Evolutionary conservation across 2,113 vertebrate species (phyloP), one percentile per base, ranked within the genome.

Genomic region (Perognathus longimembris): DNA sequence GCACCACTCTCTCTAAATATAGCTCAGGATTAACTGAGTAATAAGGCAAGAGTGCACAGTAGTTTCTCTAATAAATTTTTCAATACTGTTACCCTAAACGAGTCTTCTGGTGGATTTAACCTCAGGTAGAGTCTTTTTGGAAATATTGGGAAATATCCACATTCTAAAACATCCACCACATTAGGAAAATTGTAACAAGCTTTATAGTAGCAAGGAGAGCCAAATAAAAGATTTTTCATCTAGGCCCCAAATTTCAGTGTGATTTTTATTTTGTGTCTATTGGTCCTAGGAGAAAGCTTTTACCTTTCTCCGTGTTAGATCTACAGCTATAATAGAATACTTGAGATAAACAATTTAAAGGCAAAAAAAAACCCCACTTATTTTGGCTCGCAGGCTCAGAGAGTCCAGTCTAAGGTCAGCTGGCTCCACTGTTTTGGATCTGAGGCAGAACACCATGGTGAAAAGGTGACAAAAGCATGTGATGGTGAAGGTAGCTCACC

Each of bases 41-140:
- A 95, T 93, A 90, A 69, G 2, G 84, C 85, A 85, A 15, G 78
- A 96, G 92, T 94, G 38, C 82, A 95, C 88, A 95, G 86, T 36
- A 93, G 77, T 95, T 95, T 85, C 88, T 94, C 85, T 93, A 96
- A 93, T 90, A 92, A 92, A 88, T 91, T 95, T 82, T 92, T 95
- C 84, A 94, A 89, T 91, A 88, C 64, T 59, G 54, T 95, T 89
- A 82, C 69, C 67, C 21, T 85, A 90, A 59, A 96, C 76, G 22
- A 93, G 54, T 80, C 78, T 92, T 91, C 91, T 84, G 95, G 93
- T 86, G 63, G 87, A 96, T 95, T 96, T 95, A 93, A 85, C 84
- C 63, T 88, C n/a, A 78, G 50, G 63, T 88, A 93, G 88, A 82
- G 94, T 90, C 94, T 92, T 81, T 92, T 94, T 54, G 79, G 79